phyloP scores from a whole-genome alignment of 1,140 invertebrate species.

The Andrena cerasifolii region DNA sequence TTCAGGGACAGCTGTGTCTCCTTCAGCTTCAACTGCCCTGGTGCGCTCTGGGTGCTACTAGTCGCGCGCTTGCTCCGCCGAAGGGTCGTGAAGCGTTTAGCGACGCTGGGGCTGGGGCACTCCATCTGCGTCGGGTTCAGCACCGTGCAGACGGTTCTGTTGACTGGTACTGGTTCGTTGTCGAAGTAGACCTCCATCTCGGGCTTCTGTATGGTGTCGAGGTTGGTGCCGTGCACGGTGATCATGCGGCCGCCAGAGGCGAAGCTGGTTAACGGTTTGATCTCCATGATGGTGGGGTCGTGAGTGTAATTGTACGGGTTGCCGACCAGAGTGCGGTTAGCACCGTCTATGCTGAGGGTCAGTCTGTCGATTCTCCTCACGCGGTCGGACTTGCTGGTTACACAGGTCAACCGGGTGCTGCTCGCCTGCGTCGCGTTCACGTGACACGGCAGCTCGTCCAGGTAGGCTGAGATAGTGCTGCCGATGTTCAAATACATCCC shows the following conservation, averaged over 20 bases:
- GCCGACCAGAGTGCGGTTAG: slow-evolving; percentile 87
- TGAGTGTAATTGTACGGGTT: slow-evolving; percentile 93
- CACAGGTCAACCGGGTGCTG: slow-evolving; percentile 93
- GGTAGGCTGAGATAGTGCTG: slow-evolving; percentile 91
- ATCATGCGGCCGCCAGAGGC: slow-evolving; percentile 96
- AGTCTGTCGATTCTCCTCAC: slow-evolving; percentile 85
- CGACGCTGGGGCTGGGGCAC: slow-evolving; percentile 93
- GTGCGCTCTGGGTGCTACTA: slow-evolving; percentile 10
- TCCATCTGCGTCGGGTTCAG: slow-evolving; percentile 96
- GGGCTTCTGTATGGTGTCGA: slow-evolving; percentile 95
- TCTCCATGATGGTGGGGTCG: slow-evolving; percentile 97
- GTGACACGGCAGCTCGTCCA: slow-evolving; percentile 94
- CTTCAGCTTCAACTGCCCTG: slow-evolving; percentile 70
- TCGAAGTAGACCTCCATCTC: slow-evolving; percentile 92
- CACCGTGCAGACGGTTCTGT: slow-evolving; percentile 92
- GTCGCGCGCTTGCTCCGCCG: slow-evolving; percentile 55
- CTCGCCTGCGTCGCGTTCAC: slow-evolving; percentile 94
- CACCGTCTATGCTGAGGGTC: slow-evolving; percentile 92
- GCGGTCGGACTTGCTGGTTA: slow-evolving; percentile 88
- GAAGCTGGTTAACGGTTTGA: slow-evolving; percentile 94
- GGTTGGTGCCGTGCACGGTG: slow-evolving; percentile 95
- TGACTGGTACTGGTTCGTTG: slow-evolving; percentile 87
- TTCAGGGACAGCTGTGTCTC: slow-evolving; percentile 86
- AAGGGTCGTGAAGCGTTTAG: slow-evolving; percentile 72
- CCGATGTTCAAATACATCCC: slow-evolving; percentile 97